These are phyloP conservation scores for Nothoprocta perdicaria DNA, from an alignment of 2,113 vertebrate species.

Conservation along the genomic window DNA sequence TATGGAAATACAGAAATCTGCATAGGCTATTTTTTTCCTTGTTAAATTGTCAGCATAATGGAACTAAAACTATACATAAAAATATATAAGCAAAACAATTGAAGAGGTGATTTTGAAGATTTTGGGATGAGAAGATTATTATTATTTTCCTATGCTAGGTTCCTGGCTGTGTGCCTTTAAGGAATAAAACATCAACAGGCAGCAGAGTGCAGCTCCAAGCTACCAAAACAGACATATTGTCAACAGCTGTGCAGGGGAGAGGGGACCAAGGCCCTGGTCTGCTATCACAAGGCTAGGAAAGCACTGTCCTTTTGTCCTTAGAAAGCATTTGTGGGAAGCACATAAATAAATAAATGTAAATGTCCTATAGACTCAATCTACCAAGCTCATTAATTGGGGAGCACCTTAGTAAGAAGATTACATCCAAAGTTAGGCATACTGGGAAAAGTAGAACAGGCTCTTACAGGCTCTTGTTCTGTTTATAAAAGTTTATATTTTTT, in stretches of 20 bases:
- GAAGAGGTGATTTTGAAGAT: accelerated
- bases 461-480: not conserved
- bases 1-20: not conserved
- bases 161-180: not conserved
- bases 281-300: not conserved
- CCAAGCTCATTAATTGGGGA: not conserved
- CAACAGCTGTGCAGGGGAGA: not conserved
- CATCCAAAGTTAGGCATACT: not conserved
- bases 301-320: not conserved
- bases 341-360: not conserved
- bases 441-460: not conserved
- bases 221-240: not conserved
- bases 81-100: not conserved
- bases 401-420: not conserved
- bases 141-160: not conserved
- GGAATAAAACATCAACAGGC: not conserved
- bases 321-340: not conserved
- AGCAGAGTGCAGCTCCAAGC: not conserved
- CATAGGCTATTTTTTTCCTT: not conserved
- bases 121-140: not conserved
- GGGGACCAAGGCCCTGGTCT: not conserved
- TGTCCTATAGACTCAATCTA: not conserved
- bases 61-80: not conserved
- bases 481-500: not conserved
- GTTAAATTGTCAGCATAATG: not conserved